Evolutionary conservation across 2,797 vertebrate species (phyloP).

Genomic region (Ceryle rudis): DNA sequence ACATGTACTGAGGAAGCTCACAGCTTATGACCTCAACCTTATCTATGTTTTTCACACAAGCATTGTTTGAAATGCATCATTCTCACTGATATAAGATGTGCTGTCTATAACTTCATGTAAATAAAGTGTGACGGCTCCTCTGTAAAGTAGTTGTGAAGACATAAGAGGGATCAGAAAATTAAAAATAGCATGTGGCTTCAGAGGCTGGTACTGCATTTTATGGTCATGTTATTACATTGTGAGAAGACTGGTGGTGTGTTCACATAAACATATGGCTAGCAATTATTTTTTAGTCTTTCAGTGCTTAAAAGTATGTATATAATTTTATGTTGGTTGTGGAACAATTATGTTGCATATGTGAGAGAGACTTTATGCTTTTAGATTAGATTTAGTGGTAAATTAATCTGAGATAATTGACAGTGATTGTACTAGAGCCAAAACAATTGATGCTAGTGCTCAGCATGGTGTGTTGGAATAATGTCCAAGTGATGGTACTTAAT

Average conservation of each 20-base stretch:
- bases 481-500: not conserved
- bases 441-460: not conserved
- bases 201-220: not conserved
- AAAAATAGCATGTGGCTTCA: not conserved
- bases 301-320: not conserved
- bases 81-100: not conserved
- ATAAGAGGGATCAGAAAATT: not conserved
- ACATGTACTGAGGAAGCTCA: not conserved
- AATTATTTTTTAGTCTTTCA: not conserved
- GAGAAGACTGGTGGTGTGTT: not conserved
- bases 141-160: not conserved
- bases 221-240: not conserved
- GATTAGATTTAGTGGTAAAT: not conserved
- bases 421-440: conserved; percentile 8
- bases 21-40: not conserved
- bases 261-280: not conserved
- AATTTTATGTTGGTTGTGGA: not conserved
- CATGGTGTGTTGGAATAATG: not conserved
- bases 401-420: conserved; percentile 2
- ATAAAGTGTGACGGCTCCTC: not conserved
- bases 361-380: not conserved
- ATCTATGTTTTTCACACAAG: not conserved
- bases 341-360: not conserved
- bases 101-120: not conserved
- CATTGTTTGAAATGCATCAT: not conserved